Conservation (phyloP, 37 sponge, comb jelly and placozoan species). For the Crambe crambe region DNA sequence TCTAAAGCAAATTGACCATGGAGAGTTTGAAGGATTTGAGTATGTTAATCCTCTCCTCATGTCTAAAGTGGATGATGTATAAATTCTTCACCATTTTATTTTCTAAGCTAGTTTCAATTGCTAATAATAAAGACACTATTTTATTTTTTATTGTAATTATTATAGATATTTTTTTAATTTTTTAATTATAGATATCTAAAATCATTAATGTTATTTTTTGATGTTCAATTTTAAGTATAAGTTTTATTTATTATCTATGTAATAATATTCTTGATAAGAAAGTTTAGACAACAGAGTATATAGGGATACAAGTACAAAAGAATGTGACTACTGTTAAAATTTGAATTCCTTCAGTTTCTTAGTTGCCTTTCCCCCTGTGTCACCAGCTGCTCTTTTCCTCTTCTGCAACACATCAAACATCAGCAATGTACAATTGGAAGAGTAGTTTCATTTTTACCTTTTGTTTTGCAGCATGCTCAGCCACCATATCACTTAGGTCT, state of each 20-base stretch:
- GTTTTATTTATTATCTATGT: too few relatives aligned
- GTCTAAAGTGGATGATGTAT: conserved; percentile 90
- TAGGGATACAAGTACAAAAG: too few relatives aligned
- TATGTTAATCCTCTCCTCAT: conserved; percentile 96
- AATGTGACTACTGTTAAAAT: too few relatives aligned
- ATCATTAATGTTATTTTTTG: too few relatives aligned
- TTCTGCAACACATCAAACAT: conserved; percentile 37
- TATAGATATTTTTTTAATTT: too few relatives aligned
- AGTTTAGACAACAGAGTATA: too few relatives aligned
- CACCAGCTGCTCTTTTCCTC: conserved; percentile 57
- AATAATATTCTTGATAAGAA: too few relatives aligned
- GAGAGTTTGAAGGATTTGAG: conserved; percentile 98
- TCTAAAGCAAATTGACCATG: conserved; percentile 83
- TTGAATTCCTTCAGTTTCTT: conserved; percentile 90
- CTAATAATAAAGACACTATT: too few relatives aligned
- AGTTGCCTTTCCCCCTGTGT: conserved; percentile 57
- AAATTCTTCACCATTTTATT: conserved; percentile 21
- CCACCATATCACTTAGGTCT: conserved; percentile 92
- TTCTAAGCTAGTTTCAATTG: too few relatives aligned
- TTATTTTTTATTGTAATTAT: too few relatives aligned
- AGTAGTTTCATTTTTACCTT: conserved; percentile 52
- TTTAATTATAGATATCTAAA: too few relatives aligned
- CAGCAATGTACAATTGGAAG: background rate
- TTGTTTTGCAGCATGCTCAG: conserved; percentile 87
- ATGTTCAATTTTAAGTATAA: too few relatives aligned